phyloP scores from a whole-genome alignment of 2,797 vertebrate species.

The Gallinago stenura region DNA sequence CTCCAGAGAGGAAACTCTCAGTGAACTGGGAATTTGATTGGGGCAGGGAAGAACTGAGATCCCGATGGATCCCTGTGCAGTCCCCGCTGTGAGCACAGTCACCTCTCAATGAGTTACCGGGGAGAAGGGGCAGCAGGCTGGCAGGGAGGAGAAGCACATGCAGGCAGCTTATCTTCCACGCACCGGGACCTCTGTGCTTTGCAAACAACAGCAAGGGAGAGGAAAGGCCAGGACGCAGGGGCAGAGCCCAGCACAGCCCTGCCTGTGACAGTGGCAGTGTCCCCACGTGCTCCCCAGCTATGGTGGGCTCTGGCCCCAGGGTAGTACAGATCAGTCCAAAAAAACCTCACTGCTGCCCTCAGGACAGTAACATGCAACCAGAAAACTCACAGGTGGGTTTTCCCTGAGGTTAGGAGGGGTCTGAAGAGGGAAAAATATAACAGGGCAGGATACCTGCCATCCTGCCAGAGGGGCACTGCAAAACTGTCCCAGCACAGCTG shows the following conservation, averaged over 20 bases:
- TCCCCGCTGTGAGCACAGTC: rapidly evolving
- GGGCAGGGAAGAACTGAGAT: background rate
- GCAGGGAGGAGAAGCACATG: background rate
- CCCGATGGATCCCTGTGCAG: rapidly evolving
- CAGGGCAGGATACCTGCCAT: background rate
- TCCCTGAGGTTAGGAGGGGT: background rate
- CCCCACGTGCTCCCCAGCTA: rapidly evolving
- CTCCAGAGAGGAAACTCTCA: background rate
- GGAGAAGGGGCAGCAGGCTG: background rate
- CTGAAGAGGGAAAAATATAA: background rate
- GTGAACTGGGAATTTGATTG: background rate
- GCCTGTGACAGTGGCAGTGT: rapidly evolving
- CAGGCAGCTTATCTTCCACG: background rate
- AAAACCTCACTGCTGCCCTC: background rate
- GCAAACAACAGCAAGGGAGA: background rate
- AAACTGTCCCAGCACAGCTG: background rate
- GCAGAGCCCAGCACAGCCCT: background rate
- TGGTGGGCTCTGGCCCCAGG: background rate
- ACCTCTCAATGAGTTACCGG: rapidly evolving
- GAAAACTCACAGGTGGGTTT: background rate
- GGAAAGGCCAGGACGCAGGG: background rate
- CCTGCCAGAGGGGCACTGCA: background rate
- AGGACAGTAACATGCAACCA: background rate
- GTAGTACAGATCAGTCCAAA: rapidly evolving
- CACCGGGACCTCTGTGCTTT: background rate